Percentiles rank a stretch among this genome's conserved stretches.
phyloP scores from a whole-genome alignment of 2,797 vertebrate genomes.

The Phrynocephalus vlangalii region DNA sequence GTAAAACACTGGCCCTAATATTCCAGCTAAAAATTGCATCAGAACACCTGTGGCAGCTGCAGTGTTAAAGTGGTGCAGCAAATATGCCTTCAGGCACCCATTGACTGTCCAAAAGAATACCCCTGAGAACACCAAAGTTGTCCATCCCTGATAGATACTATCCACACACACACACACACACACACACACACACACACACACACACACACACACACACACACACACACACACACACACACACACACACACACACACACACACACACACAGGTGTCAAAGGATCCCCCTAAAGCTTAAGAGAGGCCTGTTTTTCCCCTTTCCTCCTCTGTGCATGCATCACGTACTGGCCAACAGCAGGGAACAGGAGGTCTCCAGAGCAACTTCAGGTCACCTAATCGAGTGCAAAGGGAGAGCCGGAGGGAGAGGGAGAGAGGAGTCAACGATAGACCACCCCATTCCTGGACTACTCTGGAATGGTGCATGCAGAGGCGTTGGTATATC shows the following conservation, averaged over 20 bases:
- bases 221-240: too few species aligned
- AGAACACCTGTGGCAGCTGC: neutral
- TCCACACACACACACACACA: too few species aligned
- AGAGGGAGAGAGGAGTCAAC: neutral
- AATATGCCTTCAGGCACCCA: neutral
- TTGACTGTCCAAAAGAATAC: neutral
- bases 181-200: neutral
- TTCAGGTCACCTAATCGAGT: neutral
- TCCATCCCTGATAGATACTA: slow-evolving; percentile 35
- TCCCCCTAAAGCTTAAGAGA: neutral
- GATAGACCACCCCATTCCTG: neutral
- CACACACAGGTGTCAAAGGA: slow-evolving; percentile 7
- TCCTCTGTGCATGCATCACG: neutral
- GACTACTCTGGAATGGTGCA: neutral
- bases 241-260: neutral
- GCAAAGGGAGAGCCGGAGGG: neutral
- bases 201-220: slow-evolving; percentile 50
- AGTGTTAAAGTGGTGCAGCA: neutral
- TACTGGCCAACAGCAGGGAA: neutral
- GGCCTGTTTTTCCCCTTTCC: neutral
- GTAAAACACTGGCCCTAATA: neutral
- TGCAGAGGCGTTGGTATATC: neutral
- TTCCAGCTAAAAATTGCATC: neutral
- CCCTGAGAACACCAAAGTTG: slow-evolving; percentile 9
- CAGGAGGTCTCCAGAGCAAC: neutral